phyloP scores from a whole-genome alignment of 1,140 invertebrate species.

The Brachionus plicatilis region DNA sequence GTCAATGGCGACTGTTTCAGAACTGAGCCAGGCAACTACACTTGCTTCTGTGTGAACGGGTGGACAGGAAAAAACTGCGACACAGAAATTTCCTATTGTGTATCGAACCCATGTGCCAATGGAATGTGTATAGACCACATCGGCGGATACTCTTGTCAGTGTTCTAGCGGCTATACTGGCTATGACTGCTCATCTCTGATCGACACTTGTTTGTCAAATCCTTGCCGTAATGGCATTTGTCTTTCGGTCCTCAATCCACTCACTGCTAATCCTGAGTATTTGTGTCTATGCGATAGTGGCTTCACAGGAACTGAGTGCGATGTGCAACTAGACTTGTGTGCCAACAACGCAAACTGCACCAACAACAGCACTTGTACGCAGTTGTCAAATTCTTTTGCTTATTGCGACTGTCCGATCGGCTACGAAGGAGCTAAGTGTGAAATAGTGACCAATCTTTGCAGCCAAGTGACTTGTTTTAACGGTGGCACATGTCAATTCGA shows the following conservation, averaged over 20 bases:
- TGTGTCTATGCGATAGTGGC: constrained; percentile 70
- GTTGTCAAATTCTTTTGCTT: neutral
- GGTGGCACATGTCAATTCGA: constrained; percentile 71
- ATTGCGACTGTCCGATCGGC: constrained; percentile 40
- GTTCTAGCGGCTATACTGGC: constrained; percentile 50
- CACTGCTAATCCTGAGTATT: neutral
- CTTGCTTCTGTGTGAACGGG: constrained; percentile 18
- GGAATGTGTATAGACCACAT: constrained; percentile 40
- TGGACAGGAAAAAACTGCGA: constrained; percentile 34
- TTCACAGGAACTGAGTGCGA: constrained; percentile 59
- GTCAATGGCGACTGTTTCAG: constrained; percentile 11
- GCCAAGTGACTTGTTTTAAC: constrained; percentile 77
- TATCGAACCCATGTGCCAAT: constrained; percentile 32
- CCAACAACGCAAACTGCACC: constrained; percentile 63
- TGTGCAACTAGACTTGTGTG: constrained; percentile 74
- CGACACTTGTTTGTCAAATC: constrained; percentile 20
- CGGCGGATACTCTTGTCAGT: constrained; percentile 46
- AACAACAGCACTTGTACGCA: constrained; percentile 44
- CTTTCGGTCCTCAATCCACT: neutral
- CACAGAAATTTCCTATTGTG: constrained; percentile 18
- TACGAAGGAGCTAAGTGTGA: constrained; percentile 41
- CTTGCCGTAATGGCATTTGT: constrained; percentile 32
- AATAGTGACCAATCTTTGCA: constrained; percentile 68
- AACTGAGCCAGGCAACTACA: neutral
- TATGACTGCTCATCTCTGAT: constrained; percentile 45